phyloP scores from a whole-genome alignment of 2,888 invertebrate species.

The Thera obeliscata region DNA sequence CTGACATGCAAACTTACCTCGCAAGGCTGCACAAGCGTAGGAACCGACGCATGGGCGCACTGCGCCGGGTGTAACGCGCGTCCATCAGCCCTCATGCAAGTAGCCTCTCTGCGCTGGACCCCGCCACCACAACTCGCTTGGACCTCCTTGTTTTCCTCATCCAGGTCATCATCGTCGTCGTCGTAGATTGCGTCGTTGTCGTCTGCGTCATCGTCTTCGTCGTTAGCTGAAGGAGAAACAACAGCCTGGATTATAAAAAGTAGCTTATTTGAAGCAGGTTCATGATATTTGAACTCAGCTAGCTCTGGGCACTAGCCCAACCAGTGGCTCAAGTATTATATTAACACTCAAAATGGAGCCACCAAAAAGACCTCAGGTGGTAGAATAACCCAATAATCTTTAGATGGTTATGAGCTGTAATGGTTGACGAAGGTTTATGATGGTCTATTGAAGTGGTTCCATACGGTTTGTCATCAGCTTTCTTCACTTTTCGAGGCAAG shows the following conservation, averaged over 20 bases:
- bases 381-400: too few relatives aligned
- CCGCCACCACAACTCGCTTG: constrained; percentile 83
- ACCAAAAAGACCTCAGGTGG: too few relatives aligned
- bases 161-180: constrained; percentile 39
- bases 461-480: not conserved
- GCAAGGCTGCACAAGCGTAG: constrained; percentile 83
- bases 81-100: constrained; percentile 81
- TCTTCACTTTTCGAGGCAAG: too few relatives aligned
- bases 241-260: not conserved
- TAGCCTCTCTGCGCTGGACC: constrained; percentile 82
- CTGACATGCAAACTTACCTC: constrained; percentile 57
- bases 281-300: not conserved
- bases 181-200: constrained; percentile 52
- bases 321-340: too few relatives aligned
- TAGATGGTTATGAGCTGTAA: too few relatives aligned
- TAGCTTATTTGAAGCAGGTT: not conserved
- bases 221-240: constrained; percentile 45
- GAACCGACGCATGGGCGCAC: constrained; percentile 79
- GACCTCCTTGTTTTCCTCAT: constrained; percentile 49
- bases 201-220: constrained; percentile 66
- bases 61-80: constrained; percentile 74
- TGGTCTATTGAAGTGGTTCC: too few relatives aligned
- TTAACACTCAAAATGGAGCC: too few relatives aligned
- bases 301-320: too few relatives aligned
- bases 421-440: not conserved